Evolutionary conservation across 2,113 vertebrate species (phyloP).

Genomic region (Sphaerodactylus townsendi): DNA sequence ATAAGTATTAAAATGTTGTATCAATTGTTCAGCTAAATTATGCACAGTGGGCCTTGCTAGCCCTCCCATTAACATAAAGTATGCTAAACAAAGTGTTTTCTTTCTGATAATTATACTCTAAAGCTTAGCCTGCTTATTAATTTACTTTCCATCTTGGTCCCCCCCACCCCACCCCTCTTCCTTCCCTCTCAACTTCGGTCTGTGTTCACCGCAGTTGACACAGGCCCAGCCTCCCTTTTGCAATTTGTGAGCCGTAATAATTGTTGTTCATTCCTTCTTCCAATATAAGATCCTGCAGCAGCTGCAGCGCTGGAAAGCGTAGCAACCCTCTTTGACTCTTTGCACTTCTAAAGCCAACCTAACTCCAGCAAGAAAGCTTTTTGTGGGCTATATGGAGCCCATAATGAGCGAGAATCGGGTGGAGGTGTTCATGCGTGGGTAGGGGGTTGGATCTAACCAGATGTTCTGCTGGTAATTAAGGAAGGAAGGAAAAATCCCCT

Average conservation of each 20-base stretch:
- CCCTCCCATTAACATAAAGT: slow-evolving; percentile 86
- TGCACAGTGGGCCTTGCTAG: slow-evolving; percentile 89
- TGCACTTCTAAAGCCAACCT: background rate
- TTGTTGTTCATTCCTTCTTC: slow-evolving; percentile 59
- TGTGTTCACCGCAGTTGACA: slow-evolving; percentile 53
- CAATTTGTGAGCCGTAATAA: slow-evolving; percentile 59
- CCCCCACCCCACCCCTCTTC: slow-evolving; percentile 29
- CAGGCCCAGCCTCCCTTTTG: slow-evolving; percentile 63
- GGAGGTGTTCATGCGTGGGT: too few species aligned
- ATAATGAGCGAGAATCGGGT: too few species aligned
- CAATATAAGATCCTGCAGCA: background rate
- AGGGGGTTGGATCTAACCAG: too few species aligned
- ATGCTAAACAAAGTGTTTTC: slow-evolving; percentile 83
- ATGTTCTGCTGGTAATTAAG: too few species aligned
- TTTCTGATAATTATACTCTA: slow-evolving; percentile 85
- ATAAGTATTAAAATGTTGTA: slow-evolving; percentile 82
- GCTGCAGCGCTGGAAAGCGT: too few species aligned
- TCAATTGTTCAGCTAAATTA: slow-evolving; percentile 92
- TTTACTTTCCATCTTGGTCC: slow-evolving; percentile 71
- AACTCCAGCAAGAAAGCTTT: too few species aligned
- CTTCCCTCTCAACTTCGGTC: slow-evolving; percentile 71
- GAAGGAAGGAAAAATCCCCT: too few species aligned
- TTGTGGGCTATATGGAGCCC: too few species aligned
- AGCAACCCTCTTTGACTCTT: too few species aligned
- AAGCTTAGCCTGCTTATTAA: slow-evolving; percentile 85